Conservation (phyloP, 2,888 invertebrate species). For the Acronicta alni region DNA sequence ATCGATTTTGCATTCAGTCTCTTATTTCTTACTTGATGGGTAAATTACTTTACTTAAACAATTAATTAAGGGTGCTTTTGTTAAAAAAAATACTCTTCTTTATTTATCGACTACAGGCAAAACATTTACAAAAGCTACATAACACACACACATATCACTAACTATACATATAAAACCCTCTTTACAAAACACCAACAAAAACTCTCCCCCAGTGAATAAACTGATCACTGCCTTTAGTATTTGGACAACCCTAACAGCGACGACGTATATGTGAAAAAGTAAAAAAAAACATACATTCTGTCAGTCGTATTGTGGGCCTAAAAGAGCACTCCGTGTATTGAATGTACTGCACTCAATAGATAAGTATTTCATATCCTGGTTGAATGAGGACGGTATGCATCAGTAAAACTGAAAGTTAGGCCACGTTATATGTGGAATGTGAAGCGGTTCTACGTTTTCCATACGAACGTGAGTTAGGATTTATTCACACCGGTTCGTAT, state of each 20-base stretch:
- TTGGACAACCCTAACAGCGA: slow-evolving; percentile 14
- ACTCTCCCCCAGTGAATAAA: slow-evolving; percentile 17
- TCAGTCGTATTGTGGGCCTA: slow-evolving; percentile 39
- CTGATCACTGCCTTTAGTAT: slow-evolving; percentile 16
- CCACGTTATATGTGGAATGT: slow-evolving; percentile 46
- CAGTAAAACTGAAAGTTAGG: slow-evolving; percentile 63
- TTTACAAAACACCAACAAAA: slow-evolving; percentile 23
- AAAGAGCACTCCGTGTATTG: slow-evolving; percentile 60
- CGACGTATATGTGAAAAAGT: slow-evolving; percentile 19
- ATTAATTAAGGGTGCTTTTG: too few relatives aligned
- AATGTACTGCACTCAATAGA: slow-evolving; percentile 67
- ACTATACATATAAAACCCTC: background rate
- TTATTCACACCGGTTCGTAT: slow-evolving; percentile 39
- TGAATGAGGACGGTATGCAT: slow-evolving; percentile 60
- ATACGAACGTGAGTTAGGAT: slow-evolving; percentile 26
- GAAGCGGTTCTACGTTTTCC: slow-evolving; percentile 44
- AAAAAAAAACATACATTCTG: slow-evolving; percentile 35
- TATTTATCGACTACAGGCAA: too few relatives aligned
- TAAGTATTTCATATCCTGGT: slow-evolving; percentile 66
- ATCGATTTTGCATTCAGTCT: too few relatives aligned
- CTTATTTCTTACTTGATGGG: too few relatives aligned
- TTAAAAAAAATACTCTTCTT: too few relatives aligned
- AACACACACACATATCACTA: too few relatives aligned
- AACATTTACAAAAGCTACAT: background rate
- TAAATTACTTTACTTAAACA: too few relatives aligned